phyloP scores from a whole-genome alignment of 2,888 invertebrate species.

The Xanthia togata region DNA sequence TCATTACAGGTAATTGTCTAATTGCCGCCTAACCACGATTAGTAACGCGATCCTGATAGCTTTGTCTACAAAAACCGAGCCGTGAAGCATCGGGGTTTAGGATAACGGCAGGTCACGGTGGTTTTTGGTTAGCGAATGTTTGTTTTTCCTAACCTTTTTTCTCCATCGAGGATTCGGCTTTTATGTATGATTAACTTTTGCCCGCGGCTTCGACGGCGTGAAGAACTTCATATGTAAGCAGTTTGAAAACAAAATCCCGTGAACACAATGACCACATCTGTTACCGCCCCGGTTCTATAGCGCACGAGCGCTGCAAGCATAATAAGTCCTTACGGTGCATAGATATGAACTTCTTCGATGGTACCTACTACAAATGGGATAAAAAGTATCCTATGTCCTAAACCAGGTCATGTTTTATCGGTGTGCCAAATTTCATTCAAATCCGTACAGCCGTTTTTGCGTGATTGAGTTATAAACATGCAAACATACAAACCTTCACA shows the following conservation, averaged over 20 bases:
- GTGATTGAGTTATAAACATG: background rate
- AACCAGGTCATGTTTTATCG: background rate
- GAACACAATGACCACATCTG: too few species aligned
- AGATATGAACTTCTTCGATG: too few species aligned
- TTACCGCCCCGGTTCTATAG: too few species aligned
- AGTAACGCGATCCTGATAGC: constrained; percentile 72
- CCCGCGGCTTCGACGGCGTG: too few species aligned
- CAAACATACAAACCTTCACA: background rate
- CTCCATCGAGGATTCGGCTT: background rate
- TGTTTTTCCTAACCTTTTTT: constrained; percentile 25
- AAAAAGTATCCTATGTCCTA: background rate
- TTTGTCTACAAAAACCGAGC: constrained; percentile 60
- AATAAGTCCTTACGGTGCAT: too few species aligned
- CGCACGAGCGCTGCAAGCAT: too few species aligned
- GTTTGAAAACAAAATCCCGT: too few species aligned
- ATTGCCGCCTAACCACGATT: constrained; percentile 81
- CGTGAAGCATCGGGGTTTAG: constrained; percentile 42
- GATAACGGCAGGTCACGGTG: constrained; percentile 32
- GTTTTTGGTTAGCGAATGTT: constrained; percentile 32
- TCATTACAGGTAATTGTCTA: constrained; percentile 81
- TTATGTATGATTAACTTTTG: background rate
- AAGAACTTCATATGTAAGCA: too few species aligned
- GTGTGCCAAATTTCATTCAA: background rate
- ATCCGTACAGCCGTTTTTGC: background rate
- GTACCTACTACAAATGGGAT: too few species aligned